A percentile compares a stretch with the other conserved stretches of the same genome.
Evolutionary conservation across 2,797 vertebrate species (phyloP).

Genomic region (Macropodus opercularis): DNA sequence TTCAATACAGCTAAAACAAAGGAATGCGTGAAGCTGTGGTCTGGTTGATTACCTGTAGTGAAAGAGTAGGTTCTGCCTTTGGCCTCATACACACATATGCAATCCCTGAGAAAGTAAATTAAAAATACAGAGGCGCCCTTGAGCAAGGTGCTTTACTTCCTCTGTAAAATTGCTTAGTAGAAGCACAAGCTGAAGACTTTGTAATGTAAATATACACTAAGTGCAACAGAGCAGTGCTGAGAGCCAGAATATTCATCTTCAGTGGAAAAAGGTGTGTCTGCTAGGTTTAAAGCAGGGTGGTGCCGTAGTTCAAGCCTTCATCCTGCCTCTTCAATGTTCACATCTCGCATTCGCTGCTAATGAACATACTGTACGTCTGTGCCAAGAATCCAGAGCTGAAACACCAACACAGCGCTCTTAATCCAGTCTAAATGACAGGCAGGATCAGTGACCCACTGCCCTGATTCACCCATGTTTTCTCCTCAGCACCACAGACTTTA

Average conservation of each 20-base stretch:
- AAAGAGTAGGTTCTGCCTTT: conserved; percentile 10
- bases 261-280: conserved; percentile 24
- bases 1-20: conserved; percentile 19
- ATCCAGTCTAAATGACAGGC: conserved; percentile 63
- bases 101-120: conserved; percentile 9
- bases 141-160: conserved; percentile 5
- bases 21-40: background rate
- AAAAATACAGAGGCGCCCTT: conserved; percentile 30
- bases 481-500: conserved; percentile 30
- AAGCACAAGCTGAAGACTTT: background rate
- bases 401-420: conserved; percentile 47
- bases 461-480: conserved; percentile 63
- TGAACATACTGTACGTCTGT: conserved; percentile 39
- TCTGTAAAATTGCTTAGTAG: conserved; percentile 8
- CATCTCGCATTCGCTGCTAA: conserved; percentile 45
- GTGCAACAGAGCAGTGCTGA: background rate
- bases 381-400: conserved; percentile 52
- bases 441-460: conserved; percentile 71
- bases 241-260: conserved; percentile 1
- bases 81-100: background rate
- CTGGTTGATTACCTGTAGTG: conserved; percentile 21
- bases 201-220: conserved; percentile 2
- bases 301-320: background rate
- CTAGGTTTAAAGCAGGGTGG: background rate
- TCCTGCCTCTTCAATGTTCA: conserved; percentile 28